Evolutionary conservation across 2,797 vertebrate genomes (phyloP), one percentile per base, ranked within the genome.

Genomic region (Epinephelus malabaricus): DNA sequence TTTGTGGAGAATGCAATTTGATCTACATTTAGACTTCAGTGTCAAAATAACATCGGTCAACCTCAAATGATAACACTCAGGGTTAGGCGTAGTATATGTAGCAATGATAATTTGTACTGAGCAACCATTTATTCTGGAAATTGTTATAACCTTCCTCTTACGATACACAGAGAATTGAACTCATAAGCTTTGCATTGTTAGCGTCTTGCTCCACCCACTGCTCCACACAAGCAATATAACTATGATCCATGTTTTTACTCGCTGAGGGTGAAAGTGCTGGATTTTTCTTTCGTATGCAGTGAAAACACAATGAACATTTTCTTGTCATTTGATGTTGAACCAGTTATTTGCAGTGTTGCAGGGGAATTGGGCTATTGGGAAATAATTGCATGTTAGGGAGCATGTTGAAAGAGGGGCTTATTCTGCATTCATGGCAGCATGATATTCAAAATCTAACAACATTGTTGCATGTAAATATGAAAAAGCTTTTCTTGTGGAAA

Each of bases 271-370:
- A 72, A 79, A 56, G 18, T 50, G 40, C 40, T 74, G 1, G 43
- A 64, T 60, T 2, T 6, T 64, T 56, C 70, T 49, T 49, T 25
- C n/a, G 21, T 11, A 70, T 47, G 30, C 14, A 65, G 54, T 59
- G 40, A 62, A 49, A n/a, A 51, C 47, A 47, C 51, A 81, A n/a
- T 25, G 46, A 47, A 58, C 5, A 75, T 47, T 23, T 83, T 73
- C 49, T 74, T 54, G 43, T 76, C 81, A 81, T 92, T 87, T 88
- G 83, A 89, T 76, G 88, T 89, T 88, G 80, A 88, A 86, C 73
- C 47, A 60, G 69, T 86, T 86, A 65, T 86, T 79, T 86, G 34
- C 51, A 58, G 27, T 81, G 74, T 83, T 65, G 76, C 30, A 53
- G 19, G 62, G 40, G 51, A 73, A 83, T 46, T 53, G 47, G 65